Conservation (phyloP, 1,140 invertebrate species). For the Pseudomyrmex pallidus region DNA sequence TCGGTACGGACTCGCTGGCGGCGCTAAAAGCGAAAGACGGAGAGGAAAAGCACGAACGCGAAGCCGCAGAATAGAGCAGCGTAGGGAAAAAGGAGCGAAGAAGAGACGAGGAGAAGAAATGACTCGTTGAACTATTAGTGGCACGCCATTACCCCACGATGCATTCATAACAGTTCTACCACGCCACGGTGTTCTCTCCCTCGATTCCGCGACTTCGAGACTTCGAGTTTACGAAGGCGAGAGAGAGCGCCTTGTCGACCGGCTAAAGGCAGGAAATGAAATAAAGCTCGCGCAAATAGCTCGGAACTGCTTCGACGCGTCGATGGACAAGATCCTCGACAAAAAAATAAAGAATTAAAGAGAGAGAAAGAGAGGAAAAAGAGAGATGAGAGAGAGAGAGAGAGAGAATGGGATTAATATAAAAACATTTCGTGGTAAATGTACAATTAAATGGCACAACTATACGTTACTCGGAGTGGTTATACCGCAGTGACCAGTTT, state of each 20-base stretch:
- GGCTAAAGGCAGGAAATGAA: slow-evolving; percentile 46
- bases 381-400: neutral
- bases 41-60: slow-evolving; percentile 43
- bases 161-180: slow-evolving; percentile 71
- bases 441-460: slow-evolving; percentile 24
- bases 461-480: slow-evolving; percentile 18
- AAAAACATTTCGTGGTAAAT: neutral
- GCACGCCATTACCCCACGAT: slow-evolving; percentile 76
- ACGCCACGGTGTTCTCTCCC: slow-evolving; percentile 48
- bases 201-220: slow-evolving; percentile 55
- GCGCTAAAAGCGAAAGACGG: slow-evolving; percentile 30
- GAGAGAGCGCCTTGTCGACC: slow-evolving; percentile 30
- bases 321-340: slow-evolving; percentile 39
- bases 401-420: neutral
- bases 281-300: slow-evolving; percentile 50
- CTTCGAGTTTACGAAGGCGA: slow-evolving; percentile 19
- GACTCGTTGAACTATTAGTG: slow-evolving; percentile 76
- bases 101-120: slow-evolving; percentile 51
- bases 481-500: slow-evolving; percentile 27
- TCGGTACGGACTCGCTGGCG: slow-evolving; percentile 53
- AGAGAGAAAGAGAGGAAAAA: neutral
- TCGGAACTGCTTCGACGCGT: slow-evolving; percentile 41
- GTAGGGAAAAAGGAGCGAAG: slow-evolving; percentile 4
- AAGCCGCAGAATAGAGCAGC: slow-evolving; percentile 51
- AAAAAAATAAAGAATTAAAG: neutral